Conservation (phyloP, 2,797 vertebrate species). For the Lepus oiostolus region DNA sequence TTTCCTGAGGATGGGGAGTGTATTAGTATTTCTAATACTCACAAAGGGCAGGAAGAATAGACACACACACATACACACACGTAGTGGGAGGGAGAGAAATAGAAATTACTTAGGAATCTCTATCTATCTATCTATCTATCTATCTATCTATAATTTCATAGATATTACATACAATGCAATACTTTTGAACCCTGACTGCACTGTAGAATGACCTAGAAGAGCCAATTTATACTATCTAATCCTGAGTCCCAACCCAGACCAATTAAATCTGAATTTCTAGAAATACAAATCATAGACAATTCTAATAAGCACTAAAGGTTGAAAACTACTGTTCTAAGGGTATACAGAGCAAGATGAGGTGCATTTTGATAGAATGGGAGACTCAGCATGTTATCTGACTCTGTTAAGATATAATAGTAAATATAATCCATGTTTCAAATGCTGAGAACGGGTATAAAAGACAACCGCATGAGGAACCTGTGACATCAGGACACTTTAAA, state of each 20-base stretch:
- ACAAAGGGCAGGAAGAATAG: no score
- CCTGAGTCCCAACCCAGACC: background rate
- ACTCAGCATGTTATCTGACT: background rate
- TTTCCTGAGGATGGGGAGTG: accelerated
- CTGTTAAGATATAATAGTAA: background rate
- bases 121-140: no score
- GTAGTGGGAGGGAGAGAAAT: background rate
- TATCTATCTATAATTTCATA: no score
- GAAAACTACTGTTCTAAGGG: background rate
- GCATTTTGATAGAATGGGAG: background rate
- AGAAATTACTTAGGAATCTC: background rate
- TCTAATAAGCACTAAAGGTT: background rate
- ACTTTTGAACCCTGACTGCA: background rate
- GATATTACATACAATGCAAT: background rate
- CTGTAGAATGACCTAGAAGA: constrained; percentile 13
- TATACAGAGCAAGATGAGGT: background rate
- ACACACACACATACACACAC: no score
- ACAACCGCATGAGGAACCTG: background rate
- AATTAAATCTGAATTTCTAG: constrained; percentile 52
- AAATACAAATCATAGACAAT: constrained; percentile 8
- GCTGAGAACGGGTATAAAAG: background rate
- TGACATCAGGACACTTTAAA: background rate
- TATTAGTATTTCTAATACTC: background rate
- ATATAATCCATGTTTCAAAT: background rate
- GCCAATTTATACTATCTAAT: background rate